phyloP scores from a whole-genome alignment of 2,113 vertebrate species.

The Pseudorhombus dupliciocellatus region DNA sequence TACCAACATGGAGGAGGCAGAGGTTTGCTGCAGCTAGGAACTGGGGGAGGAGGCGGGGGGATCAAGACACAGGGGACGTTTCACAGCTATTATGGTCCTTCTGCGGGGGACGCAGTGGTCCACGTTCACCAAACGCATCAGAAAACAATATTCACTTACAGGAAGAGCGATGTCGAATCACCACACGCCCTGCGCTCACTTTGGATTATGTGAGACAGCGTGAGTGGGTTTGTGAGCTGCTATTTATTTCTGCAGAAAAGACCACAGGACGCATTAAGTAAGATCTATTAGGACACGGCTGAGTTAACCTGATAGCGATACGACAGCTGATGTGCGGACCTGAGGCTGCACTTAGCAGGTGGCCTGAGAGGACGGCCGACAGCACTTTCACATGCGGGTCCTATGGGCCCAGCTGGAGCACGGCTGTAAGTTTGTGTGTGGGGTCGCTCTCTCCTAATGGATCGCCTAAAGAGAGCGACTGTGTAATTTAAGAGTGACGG shows the following conservation, averaged over 20 bases:
- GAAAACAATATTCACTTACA: slow-evolving; percentile 1
- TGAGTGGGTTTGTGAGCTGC: slow-evolving; percentile 36
- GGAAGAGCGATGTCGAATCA: slow-evolving; percentile 39
- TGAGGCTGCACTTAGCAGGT: slow-evolving; percentile 54
- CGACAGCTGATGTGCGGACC: slow-evolving; percentile 50
- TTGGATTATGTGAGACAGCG: slow-evolving; percentile 55
- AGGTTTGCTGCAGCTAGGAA: background rate
- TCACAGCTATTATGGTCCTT: background rate
- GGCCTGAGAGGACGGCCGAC: slow-evolving; percentile 40
- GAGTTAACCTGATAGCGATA: slow-evolving; percentile 72
- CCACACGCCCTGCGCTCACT: background rate
- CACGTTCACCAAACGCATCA: background rate
- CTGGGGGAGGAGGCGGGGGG: background rate
- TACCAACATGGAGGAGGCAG: background rate
- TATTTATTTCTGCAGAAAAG: slow-evolving; percentile 60
- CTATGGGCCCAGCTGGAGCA: slow-evolving; percentile 16
- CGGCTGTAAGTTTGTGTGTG: slow-evolving; percentile 27
- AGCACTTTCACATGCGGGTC: slow-evolving; percentile 44
- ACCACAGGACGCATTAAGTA: slow-evolving; percentile 82
- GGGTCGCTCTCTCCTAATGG: slow-evolving; percentile 64
- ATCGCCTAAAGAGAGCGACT: slow-evolving; percentile 56
- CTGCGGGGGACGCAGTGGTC: background rate
- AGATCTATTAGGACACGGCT: slow-evolving; percentile 65
- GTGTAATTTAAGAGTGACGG: slow-evolving; percentile 78
- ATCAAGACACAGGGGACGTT: background rate